Evolutionary conservation across 2,113 vertebrate species (phyloP).

Genomic region (Caloenas nicobarica): DNA sequence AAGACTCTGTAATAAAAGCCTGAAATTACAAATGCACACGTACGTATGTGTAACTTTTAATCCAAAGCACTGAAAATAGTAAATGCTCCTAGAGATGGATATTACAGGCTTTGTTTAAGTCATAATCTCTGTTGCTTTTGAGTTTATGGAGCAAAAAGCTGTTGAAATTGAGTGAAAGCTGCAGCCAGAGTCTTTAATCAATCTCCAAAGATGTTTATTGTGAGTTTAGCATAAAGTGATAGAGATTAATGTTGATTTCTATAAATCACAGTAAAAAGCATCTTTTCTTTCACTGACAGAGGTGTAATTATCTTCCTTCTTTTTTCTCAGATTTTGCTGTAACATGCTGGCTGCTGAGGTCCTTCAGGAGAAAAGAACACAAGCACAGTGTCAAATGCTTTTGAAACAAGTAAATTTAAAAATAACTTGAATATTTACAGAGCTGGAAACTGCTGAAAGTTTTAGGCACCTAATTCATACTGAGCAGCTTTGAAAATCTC

Average conservation of each 20-base stretch:
- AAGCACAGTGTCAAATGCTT: not conserved
- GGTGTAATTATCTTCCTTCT: slow-evolving; percentile 41
- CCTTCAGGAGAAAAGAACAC: not conserved
- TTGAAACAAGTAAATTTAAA: not conserved
- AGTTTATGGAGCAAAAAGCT: slow-evolving; percentile 60
- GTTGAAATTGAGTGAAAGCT: slow-evolving; percentile 67
- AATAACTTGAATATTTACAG: not conserved
- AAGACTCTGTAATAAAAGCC: not conserved
- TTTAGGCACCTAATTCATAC: not conserved
- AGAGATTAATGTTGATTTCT: slow-evolving; percentile 53
- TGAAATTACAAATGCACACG: not conserved
- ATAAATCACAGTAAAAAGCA: slow-evolving; percentile 57
- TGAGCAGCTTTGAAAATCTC: not conserved
- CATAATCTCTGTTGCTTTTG: slow-evolving; percentile 58
- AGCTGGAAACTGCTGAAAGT: not conserved
- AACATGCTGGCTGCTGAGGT: not conserved
- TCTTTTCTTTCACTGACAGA: slow-evolving; percentile 36
- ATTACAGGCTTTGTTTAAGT: slow-evolving; percentile 43
- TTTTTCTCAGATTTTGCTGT: slow-evolving; percentile 15
- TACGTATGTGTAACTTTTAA: not conserved
- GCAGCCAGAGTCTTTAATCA: slow-evolving; percentile 59
- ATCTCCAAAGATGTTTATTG: slow-evolving; percentile 58
- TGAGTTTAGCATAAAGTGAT: slow-evolving; percentile 43
- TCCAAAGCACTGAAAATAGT: slow-evolving; percentile 9
- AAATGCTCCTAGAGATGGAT: slow-evolving; percentile 25